Base-by-base conservation (phyloP, 1,140 invertebrate genomes). In the Caenorhabditis remanei region DNA sequence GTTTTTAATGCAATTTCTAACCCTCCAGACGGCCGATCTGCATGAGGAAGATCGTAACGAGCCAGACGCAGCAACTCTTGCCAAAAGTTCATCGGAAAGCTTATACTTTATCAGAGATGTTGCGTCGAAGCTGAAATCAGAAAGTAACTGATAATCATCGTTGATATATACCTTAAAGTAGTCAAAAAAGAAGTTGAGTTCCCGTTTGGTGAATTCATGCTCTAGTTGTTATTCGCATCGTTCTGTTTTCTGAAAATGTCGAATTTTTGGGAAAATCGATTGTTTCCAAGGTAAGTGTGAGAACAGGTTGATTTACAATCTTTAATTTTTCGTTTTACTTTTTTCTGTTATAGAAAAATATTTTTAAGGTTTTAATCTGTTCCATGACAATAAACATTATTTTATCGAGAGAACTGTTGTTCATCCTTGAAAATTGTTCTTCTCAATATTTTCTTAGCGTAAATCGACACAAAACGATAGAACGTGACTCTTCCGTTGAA, bases 1-100 rank as follows among this genome's bases (percentile, higher is more conserved):
- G 5, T 14, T 82, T 2, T 6, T 16, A n/a, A 13, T n/a, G n/a
- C 56, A 6, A 19, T 40, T 53, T 55, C 24, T 53, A 41, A 87
- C 86, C 86, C 79, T 83, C 86, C 86, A 87, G 19, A 87, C 86
- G n/a, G 82, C 58, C 8, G 79, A 83, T 43, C 86, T 58, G 7
- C 56, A 53, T 16, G 75, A 46, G 21, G 86, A 84, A 14, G 86
- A 83, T 65, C 86, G 16, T 6, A 87, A 40, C 7, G 56, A 82
- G 13, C 86, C 86, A 19, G 55, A 55, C 1, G 82, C 63, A 58
- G 75, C 84, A 1, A 87, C 58, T 71, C 61, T 14, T 21, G 50
- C 61, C n/a, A 87, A 55, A 13, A 67, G 19, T 19, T 67, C 61
- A 32, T 63, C 58, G 1, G 86, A 83, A 5, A 83, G 82, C 19